Percentiles rank a stretch among this genome's conserved stretches.
Evolutionary conservation across 2,888 invertebrate species (phyloP).

Genomic region (Leptopterna dolabrata): DNA sequence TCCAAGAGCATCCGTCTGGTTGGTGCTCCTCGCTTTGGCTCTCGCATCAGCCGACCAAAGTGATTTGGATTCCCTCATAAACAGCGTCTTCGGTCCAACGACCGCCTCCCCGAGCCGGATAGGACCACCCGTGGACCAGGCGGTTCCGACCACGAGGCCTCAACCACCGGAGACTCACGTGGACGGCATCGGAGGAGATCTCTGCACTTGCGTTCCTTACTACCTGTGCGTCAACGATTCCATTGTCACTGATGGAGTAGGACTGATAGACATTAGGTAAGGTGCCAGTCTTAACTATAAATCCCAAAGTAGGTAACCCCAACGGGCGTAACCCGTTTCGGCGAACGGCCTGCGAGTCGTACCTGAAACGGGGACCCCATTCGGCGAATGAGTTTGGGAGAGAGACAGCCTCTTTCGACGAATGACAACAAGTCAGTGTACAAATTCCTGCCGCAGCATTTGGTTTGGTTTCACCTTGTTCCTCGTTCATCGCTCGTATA

Average conservation of each 20-base stretch:
- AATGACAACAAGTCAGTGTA: no score
- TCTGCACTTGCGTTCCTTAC: conserved; percentile 81
- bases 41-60: background rate
- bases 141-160: background rate
- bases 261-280: conserved; percentile 82
- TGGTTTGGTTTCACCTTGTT: no score
- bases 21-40: background rate
- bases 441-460: no score
- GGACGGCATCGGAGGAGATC: background rate
- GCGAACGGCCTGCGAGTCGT: no score
- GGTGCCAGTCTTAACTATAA: no score
- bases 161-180: background rate
- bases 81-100: conserved; percentile 22
- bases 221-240: conserved; percentile 78
- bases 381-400: no score
- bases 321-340: no score
- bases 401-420: no score
- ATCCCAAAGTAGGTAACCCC: no score
- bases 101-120: background rate
- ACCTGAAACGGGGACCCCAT: no score
- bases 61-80: conserved; percentile 27
- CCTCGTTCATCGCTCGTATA: no score
- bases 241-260: conserved; percentile 78
- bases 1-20: background rate
- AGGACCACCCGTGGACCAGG: background rate